Conservation (phyloP, 2,797 vertebrate species). For the Mormyrops boulengeri region DNA sequence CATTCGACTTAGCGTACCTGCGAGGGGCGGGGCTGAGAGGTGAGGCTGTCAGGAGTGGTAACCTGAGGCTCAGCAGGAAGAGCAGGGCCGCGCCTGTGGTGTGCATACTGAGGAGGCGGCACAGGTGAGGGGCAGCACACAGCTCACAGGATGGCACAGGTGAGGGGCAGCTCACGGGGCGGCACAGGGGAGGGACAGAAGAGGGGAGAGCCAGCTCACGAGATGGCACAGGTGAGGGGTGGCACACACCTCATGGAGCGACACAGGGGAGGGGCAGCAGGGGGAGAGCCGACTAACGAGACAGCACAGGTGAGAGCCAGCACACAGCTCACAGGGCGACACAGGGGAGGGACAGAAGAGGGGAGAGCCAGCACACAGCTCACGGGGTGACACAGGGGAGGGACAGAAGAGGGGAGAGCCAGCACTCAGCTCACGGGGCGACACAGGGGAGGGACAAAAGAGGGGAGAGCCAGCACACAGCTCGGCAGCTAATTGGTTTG, state of each 20-base stretch:
- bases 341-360: no score
- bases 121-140: background rate
- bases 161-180: slow-evolving; percentile 23
- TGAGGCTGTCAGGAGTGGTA: slow-evolving; percentile 54
- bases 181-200: background rate
- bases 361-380: slow-evolving; percentile 19
- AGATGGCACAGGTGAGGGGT: background rate
- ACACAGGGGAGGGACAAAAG: background rate
- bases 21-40: slow-evolving; percentile 34
- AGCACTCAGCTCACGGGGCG: slow-evolving; percentile 35
- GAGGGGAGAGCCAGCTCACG: slow-evolving; percentile 32
- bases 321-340: no score
- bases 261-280: background rate
- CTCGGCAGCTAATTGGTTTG: background rate
- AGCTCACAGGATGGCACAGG: slow-evolving; percentile 22
- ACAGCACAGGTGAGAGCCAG: background rate
- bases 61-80: slow-evolving; percentile 28
- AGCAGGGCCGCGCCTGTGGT: slow-evolving; percentile 33
- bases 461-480: background rate
- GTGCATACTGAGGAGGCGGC: slow-evolving; percentile 47
- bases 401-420: no score
- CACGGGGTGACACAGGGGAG: background rate
- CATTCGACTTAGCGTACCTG: slow-evolving; percentile 22
- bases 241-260: background rate
- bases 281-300: no score